Percentiles rank a stretch among this genome's conserved stretches.
phyloP scores from a whole-genome alignment of 2,113 vertebrate species.

The Papio anubis region DNA sequence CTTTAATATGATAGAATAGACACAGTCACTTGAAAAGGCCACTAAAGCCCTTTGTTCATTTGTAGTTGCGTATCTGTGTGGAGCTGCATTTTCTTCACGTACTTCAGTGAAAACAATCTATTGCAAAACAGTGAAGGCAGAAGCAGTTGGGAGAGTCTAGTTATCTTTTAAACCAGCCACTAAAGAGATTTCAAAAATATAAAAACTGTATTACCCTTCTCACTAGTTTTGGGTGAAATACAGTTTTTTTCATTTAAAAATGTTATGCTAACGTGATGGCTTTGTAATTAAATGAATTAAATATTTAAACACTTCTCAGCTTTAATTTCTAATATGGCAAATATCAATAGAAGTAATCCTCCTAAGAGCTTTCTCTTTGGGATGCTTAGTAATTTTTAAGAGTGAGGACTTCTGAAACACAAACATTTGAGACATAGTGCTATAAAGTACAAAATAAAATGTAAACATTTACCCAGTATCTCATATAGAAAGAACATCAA shows the following conservation, averaged over 20 bases:
- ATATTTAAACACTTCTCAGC: background rate
- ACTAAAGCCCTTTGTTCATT: background rate
- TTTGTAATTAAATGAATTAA: constrained; percentile 15
- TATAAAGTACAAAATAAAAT: background rate
- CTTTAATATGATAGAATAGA: background rate
- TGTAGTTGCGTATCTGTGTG: background rate
- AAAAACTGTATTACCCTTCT: background rate
- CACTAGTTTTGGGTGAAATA: background rate
- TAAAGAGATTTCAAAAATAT: constrained; percentile 4
- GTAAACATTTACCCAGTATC: background rate
- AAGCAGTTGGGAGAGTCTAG: background rate
- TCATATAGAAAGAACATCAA: background rate
- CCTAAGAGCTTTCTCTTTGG: background rate
- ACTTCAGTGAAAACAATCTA: background rate
- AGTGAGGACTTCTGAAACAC: background rate
- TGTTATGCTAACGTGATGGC: background rate
- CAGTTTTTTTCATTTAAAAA: background rate
- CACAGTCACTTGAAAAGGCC: background rate
- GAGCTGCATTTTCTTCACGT: background rate
- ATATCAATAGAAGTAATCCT: background rate
- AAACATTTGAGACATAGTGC: background rate
- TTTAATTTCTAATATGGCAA: background rate
- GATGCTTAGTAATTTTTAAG: background rate
- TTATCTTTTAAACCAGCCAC: background rate
- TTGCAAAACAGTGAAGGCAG: background rate